phyloP scores from a whole-genome alignment of 2,797 vertebrate genomes.

The Phataginus tetradactyla region DNA sequence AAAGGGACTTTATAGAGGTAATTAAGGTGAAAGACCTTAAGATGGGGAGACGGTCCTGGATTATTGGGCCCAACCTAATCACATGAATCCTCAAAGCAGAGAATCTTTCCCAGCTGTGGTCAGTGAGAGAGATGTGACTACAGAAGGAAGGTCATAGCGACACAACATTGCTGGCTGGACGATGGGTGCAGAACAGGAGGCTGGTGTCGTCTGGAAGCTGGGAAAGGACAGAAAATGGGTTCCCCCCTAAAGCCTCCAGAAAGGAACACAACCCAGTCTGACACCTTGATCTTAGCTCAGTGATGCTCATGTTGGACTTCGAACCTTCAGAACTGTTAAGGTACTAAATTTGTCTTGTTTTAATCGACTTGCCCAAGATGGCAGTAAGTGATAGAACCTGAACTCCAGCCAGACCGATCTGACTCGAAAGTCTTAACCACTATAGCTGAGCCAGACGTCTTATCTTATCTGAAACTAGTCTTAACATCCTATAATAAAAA shows the following conservation, averaged over 20 bases:
- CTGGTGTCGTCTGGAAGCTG: background rate
- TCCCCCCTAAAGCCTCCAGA: background rate
- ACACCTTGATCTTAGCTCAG: background rate
- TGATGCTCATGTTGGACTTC: background rate
- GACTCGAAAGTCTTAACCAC: slow-evolving; percentile 10
- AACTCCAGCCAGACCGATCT: background rate
- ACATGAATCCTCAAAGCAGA: background rate
- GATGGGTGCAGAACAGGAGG: background rate
- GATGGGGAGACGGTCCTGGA: background rate
- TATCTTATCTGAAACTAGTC: background rate
- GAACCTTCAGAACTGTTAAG: background rate
- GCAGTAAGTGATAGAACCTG: background rate
- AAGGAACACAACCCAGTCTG: background rate
- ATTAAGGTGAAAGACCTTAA: background rate
- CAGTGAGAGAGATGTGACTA: background rate
- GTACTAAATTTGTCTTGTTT: background rate
- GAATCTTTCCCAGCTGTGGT: background rate
- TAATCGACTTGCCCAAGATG: background rate
- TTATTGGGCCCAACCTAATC: background rate
- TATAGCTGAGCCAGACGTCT: background rate
- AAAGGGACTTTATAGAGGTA: background rate
- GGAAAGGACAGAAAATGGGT: background rate
- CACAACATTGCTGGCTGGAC: background rate
- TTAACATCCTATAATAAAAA: background rate
- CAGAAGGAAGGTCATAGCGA: background rate